Evolutionary conservation across 1,140 invertebrate genomes (phyloP), one percentile per base, ranked within the genome.

Genomic region (Drosophila quadrilineata): DNA sequence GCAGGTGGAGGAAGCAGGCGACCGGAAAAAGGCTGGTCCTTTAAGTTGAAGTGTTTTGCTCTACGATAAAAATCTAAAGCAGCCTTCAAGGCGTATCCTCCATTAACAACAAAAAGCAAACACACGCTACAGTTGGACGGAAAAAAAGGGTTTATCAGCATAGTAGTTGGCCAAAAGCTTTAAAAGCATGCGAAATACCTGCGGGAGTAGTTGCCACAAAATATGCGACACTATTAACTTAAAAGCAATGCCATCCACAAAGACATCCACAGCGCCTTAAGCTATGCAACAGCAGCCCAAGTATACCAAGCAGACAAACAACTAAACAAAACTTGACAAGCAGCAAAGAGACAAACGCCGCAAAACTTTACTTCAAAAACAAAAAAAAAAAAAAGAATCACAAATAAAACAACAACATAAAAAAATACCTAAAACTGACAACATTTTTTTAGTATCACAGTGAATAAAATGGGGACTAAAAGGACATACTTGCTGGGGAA

Each of bases 31-130:
- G 79, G 79, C 80, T 80, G 75, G 63, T 54, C 63, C 68, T 67
- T 82, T 63, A 82, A 71, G 73, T 63, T 72, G 65, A 85, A 84
- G 77, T 84, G 76, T 76, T 80, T 84, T 74, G 58, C 58, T 76
- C 57, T 60, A 73, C 68, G 77, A 84, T 84, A 85, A 75, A 70
- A 65, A 84, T 84, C 77, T 85, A 85, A 84, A 85, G 75, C 75
- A 60, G 75, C 59, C 54, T 46, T 38, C 57, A 52, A 75, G 56
- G 59, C 59, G 63, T 60, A 49, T 29, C 10, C 12, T 40, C 38
- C 45, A 40, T 38, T 8, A 53, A 52, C 45, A 35, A 52, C 14
- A 57, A 59, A 24, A 26, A 41, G 45, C 43, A 3, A n/a, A 19
- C 9, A 49, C 26, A 31, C 5, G 22, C 17, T 6, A 6, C 24